Conservation (phyloP, 2,797 vertebrate genomes). For the Ceryle rudis region DNA sequence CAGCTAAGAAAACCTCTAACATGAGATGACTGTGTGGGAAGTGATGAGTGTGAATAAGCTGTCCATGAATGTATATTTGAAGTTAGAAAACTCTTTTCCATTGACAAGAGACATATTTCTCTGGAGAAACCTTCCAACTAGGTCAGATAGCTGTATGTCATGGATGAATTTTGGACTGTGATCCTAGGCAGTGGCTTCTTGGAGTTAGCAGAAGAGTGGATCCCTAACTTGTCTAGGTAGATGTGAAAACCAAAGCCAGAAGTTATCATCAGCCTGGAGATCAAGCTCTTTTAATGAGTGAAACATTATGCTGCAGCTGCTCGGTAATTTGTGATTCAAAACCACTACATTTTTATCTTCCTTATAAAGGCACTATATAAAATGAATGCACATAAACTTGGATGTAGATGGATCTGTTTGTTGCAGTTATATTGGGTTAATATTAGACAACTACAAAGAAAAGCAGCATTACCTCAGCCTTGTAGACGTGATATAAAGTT, state of each 20-base stretch:
- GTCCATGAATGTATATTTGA: neutral
- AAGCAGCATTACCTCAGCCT: neutral
- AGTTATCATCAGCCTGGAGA: neutral
- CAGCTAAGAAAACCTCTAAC: neutral
- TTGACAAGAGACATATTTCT: neutral
- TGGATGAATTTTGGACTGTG: neutral
- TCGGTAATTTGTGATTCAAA: neutral
- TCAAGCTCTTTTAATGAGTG: neutral
- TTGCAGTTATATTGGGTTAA: fast-evolving
- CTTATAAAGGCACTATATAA: neutral
- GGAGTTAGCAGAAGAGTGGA: neutral
- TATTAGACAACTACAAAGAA: neutral
- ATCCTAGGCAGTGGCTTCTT: neutral
- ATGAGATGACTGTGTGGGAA: neutral
- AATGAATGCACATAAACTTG: neutral
- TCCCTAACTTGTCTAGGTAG: neutral
- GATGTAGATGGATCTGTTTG: fast-evolving
- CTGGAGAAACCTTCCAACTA: neutral
- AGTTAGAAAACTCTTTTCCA: neutral
- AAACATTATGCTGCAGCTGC: neutral
- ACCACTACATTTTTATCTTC: neutral
- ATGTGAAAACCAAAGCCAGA: neutral
- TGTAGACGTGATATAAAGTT: neutral
- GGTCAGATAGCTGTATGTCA: fast-evolving
- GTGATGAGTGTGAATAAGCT: neutral